phyloP scores from a whole-genome alignment of 2,797 vertebrate genomes.

The Acrocephalus scirpaceus region DNA sequence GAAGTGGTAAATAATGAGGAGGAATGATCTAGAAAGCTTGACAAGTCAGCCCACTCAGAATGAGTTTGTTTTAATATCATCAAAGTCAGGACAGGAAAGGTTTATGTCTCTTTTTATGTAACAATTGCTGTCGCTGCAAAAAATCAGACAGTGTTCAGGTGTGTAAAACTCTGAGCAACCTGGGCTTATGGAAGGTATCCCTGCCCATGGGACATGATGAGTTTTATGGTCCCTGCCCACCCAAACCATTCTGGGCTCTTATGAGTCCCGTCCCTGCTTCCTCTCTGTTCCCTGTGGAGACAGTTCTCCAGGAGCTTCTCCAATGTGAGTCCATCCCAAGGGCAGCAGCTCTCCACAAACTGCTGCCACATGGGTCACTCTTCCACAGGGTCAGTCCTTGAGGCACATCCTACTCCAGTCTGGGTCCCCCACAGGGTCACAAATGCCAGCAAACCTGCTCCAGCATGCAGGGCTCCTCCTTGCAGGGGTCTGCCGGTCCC shows the following conservation, averaged over 20 bases:
- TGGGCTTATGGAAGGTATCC: neutral
- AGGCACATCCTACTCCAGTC: neutral
- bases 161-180: neutral
- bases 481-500: neutral
- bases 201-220: neutral
- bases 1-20: constrained; percentile 23
- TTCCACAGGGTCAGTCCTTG: neutral
- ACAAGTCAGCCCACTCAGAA: neutral
- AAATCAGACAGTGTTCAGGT: neutral
- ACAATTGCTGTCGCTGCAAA: neutral
- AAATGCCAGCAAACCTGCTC: neutral
- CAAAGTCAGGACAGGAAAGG: neutral
- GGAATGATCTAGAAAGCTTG: neutral
- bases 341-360: neutral
- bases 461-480: neutral
- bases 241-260: neutral
- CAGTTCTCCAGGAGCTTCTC: neutral
- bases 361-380: neutral
- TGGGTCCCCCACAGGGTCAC: neutral
- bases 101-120: neutral
- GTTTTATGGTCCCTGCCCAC: neutral
- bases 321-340: neutral
- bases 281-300: neutral
- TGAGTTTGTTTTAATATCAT: neutral
- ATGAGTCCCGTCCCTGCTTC: neutral